Evolutionary conservation across 1,140 invertebrate genomes (phyloP).

Genomic region (Caenorhabditis latens): DNA sequence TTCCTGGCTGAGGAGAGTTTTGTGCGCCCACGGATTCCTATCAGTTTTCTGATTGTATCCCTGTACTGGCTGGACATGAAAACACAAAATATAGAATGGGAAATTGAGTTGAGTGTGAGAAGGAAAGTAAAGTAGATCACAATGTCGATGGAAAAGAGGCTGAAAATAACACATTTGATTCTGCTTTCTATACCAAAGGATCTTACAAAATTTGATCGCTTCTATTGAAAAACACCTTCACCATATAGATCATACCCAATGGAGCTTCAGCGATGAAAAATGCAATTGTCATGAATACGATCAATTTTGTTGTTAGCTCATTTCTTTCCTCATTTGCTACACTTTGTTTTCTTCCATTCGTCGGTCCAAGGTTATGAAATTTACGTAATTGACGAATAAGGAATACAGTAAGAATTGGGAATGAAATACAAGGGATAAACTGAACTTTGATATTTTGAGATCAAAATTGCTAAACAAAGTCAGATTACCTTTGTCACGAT

Average conservation of each 20-base stretch:
- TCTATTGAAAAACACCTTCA: constrained; percentile 3
- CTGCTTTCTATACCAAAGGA: neutral
- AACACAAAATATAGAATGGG: neutral
- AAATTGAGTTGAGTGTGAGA: neutral
- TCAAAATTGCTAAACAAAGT: neutral
- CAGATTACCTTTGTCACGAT: constrained; percentile 3
- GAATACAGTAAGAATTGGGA: neutral
- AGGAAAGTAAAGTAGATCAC: neutral
- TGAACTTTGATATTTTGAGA: neutral
- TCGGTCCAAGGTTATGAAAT: neutral
- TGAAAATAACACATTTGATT: neutral
- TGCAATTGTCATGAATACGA: constrained; percentile 28
- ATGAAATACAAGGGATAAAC: neutral
- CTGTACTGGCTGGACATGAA: constrained; percentile 2
- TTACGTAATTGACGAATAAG: constrained; percentile 4
- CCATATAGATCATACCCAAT: neutral
- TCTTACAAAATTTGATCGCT: constrained; percentile 5
- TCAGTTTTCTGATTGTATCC: neutral
- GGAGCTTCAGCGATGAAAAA: constrained; percentile 36
- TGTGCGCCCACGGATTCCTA: neutral
- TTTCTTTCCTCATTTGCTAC: neutral
- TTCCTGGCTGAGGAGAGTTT: neutral
- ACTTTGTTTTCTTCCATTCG: neutral
- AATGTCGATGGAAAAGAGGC: constrained; percentile 16
- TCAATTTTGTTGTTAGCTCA: constrained; percentile 1